Base-by-base conservation (phyloP, 2,888 invertebrate genomes). In the Prionchulus punctatus region DNA sequence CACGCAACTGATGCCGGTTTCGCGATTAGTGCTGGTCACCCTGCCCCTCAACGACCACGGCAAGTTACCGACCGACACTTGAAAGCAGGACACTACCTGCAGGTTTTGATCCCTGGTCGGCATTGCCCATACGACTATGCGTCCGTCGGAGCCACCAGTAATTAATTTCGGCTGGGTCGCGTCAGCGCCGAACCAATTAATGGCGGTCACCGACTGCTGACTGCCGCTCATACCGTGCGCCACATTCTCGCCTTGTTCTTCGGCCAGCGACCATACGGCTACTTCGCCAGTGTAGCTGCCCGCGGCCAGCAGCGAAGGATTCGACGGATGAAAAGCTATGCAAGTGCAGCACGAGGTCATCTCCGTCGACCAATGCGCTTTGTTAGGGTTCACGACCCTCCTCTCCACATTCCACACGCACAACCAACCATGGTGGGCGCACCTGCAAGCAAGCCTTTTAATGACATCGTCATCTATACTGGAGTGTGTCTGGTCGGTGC, bases 331-430 rank as follows among this genome's bases (percentile, higher is more conserved):
- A 26, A 52, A 58, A 3, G n/a, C 12, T 2, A 57, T 4, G 21
- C 2, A 4, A 2, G 52, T 48, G 43, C 4, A 42, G 48, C 58
- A 58, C 3, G 26, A 25, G 25, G 23, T 28, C 15, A 52, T 7
- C 3, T 58, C 58, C 23, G 45, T 18, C 21, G 15, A 7, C 7
- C 54, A 2, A 50, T 57, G 56, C 1, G 58, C 51, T 42, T 57
- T 51, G 2, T 23, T 28, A 2, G 53, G 48, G 27, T 58, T 31
- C 36, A 57, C n/a, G n/a, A 4, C 12, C 18, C 48, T 23, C 21
- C 58, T 45, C n/a, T 57, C 54, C 7, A 58, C 18, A 43, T 57
- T 53, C 58, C 58, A 58, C 2, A 30, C 45, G 28, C 56, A 53
- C n/a, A 57, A 23, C 15, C 25, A 53, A 18, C 58, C 58, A 21